A percentile compares a stretch with the other conserved stretches of the same genome.
Evolutionary conservation across 2,113 vertebrate genomes (phyloP).

Genomic region (Rhinichthys klamathensis): DNA sequence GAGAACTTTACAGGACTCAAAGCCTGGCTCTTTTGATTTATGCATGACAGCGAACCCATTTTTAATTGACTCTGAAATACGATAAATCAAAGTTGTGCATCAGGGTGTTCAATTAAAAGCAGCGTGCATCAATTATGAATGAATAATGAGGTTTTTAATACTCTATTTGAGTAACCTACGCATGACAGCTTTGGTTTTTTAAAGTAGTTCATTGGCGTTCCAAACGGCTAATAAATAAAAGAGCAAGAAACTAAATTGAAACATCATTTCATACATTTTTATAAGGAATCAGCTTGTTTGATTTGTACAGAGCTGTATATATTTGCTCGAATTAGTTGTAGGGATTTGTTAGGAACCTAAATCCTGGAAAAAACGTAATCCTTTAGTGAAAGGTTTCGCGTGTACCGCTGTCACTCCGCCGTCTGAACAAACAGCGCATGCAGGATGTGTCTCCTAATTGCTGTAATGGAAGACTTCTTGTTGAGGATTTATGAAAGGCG

Average conservation of each 20-base stretch:
- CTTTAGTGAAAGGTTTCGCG: constrained; percentile 11
- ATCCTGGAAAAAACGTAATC: constrained; percentile 27
- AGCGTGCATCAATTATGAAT: constrained; percentile 32
- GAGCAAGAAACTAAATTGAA: not conserved
- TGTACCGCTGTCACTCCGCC: constrained; percentile 24
- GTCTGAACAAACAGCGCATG: not conserved
- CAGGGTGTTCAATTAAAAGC: constrained; percentile 37
- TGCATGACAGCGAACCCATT: constrained; percentile 47
- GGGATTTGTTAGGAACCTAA: constrained; percentile 33
- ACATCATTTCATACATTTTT: not conserved
- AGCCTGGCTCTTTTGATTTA: constrained; percentile 40
- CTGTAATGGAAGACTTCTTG: constrained; percentile 42
- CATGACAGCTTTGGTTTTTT: constrained; percentile 7
- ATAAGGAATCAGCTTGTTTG: not conserved
- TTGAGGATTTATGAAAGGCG: constrained; percentile 29
- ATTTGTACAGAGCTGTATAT: not conserved
- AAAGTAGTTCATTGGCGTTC: not conserved
- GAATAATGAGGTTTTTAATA: constrained; percentile 42
- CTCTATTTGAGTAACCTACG: constrained; percentile 20
- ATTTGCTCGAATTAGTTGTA: constrained; percentile 18
- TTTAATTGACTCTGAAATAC: constrained; percentile 42
- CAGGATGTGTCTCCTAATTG: constrained; percentile 38
- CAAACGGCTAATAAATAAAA: constrained; percentile 17
- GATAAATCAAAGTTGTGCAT: constrained; percentile 34
- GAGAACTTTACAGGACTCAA: constrained; percentile 36